A percentile compares a stretch with the other conserved stretches of the same genome.
phyloP scores from a whole-genome alignment of 2,113 vertebrate genomes.

The Sander lucioperca region DNA sequence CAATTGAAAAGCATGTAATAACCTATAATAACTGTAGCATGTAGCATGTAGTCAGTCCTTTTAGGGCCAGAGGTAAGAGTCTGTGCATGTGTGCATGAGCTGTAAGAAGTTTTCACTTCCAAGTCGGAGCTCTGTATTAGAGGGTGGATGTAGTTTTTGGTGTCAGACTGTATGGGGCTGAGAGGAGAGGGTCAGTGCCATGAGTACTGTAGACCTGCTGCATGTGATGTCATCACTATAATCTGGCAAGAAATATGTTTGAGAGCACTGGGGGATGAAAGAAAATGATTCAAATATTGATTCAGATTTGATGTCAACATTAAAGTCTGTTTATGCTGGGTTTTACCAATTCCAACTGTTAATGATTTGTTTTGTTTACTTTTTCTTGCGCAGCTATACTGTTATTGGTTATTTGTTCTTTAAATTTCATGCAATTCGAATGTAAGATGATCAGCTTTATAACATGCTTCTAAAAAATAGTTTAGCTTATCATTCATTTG shows the following conservation, averaged over 20 bases:
- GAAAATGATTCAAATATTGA: not conserved
- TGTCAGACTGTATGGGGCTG: not conserved
- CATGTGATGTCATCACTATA: slow-evolving; percentile 46
- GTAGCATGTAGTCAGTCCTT: slow-evolving; percentile 58
- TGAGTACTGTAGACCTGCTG: slow-evolving; percentile 41
- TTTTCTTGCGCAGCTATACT: not conserved
- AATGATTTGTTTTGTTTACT: not conserved
- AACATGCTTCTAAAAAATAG: not conserved
- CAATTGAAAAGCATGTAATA: not conserved
- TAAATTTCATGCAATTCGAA: slow-evolving; percentile 3
- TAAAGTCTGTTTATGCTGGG: not conserved
- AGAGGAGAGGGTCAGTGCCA: slow-evolving; percentile 7
- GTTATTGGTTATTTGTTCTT: not conserved
- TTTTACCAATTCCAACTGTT: not conserved
- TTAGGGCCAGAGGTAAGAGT: slow-evolving; percentile 59
- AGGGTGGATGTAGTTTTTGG: not conserved
- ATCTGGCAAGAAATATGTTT: not conserved
- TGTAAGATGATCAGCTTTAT: not conserved
- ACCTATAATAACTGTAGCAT: not conserved
- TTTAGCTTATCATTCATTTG: not conserved
- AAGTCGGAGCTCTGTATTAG: slow-evolving; percentile 9
- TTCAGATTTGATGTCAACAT: not conserved
- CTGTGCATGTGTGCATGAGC: slow-evolving; percentile 75
- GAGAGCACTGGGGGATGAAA: slow-evolving; percentile 7
- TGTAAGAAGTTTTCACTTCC: slow-evolving; percentile 12